Conservation (phyloP, 2,113 vertebrate species). For the Brachirus orientalis region DNA sequence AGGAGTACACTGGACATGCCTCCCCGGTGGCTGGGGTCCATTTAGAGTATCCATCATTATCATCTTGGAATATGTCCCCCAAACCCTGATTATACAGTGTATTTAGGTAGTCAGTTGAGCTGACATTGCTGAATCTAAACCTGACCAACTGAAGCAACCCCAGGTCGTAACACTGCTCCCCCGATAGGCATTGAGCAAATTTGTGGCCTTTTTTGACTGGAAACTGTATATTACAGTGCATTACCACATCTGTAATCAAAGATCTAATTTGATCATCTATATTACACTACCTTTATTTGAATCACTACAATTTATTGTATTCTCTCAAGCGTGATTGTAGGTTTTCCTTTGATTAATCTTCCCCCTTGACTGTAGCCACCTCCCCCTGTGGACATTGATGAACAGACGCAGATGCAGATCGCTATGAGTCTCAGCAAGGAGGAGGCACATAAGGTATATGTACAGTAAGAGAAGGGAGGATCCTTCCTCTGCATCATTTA, state of each 20-base stretch:
- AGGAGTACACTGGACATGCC: too few species aligned
- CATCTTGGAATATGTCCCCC: too few species aligned
- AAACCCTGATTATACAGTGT: too few species aligned
- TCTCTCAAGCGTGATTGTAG: slow-evolving; percentile 13
- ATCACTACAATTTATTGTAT: slow-evolving; percentile 4
- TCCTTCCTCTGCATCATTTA: slow-evolving; percentile 23
- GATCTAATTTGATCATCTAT: not conserved
- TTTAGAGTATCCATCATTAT: too few species aligned
- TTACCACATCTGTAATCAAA: slow-evolving; percentile 16
- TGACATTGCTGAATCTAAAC: too few species aligned
- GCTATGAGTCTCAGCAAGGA: slow-evolving; percentile 93
- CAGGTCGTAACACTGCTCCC: too few species aligned
- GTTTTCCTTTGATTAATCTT: slow-evolving; percentile 34
- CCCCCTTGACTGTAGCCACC: slow-evolving; percentile 67
- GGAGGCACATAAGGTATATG: slow-evolving; percentile 91
- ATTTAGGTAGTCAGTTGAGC: too few species aligned
- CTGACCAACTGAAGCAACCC: too few species aligned
- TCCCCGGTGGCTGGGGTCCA: too few species aligned
- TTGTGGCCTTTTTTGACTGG: too few species aligned
- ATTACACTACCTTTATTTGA: slow-evolving; percentile 2
- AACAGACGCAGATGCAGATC: slow-evolving; percentile 94
- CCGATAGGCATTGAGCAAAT: too few species aligned
- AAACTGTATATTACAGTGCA: too few species aligned
- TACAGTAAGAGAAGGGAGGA: slow-evolving; percentile 28
- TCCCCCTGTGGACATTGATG: slow-evolving; percentile 85